A percentile compares a stretch with the other conserved stretches of the same genome.
Evolutionary conservation across 35 echinoderm and acorn worm species (phyloP).

Genomic region (Apostichopus californicus): DNA sequence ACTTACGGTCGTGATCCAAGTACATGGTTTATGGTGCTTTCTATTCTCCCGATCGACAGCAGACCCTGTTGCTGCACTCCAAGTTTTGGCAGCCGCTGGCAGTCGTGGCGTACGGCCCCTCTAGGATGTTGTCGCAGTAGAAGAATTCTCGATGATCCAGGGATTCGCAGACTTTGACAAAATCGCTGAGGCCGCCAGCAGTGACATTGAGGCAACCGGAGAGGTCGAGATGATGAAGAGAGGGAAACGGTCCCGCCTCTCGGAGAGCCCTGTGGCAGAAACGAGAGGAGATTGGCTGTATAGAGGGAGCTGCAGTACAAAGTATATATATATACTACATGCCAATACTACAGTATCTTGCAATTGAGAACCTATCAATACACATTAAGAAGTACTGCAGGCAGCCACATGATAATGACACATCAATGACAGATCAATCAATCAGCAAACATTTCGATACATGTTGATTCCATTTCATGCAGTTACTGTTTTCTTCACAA

Average conservation of each 20-base stretch:
- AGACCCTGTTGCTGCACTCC: slow-evolving; percentile 79
- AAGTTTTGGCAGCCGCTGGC: slow-evolving; percentile 98
- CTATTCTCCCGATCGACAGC: slow-evolving; percentile 87
- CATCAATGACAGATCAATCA: too few relatives aligned
- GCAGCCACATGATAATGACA: too few relatives aligned
- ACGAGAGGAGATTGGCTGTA: background rate
- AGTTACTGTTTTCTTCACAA: too few relatives aligned
- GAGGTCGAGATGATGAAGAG: slow-evolving; percentile 78
- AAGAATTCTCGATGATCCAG: slow-evolving; percentile 92
- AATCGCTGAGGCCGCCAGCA: slow-evolving; percentile 62
- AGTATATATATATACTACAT: too few relatives aligned
- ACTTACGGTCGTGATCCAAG: too few relatives aligned
- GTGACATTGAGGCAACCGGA: slow-evolving; percentile 89
- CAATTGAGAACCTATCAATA: too few relatives aligned
- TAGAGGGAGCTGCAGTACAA: too few relatives aligned
- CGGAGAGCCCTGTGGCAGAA: slow-evolving; percentile 50
- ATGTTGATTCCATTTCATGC: too few relatives aligned
- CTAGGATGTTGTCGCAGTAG: slow-evolving; percentile 97
- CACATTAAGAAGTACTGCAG: too few relatives aligned
- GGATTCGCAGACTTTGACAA: slow-evolving; percentile 62
- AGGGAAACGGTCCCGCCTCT: slow-evolving; percentile 55
- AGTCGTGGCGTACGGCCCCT: slow-evolving; percentile 83
- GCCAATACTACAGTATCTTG: too few relatives aligned
- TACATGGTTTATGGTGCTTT: background rate
- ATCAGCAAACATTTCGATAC: too few relatives aligned